Conservation (phyloP, 1,140 invertebrate genomes). For the Heterodera schachtii region DNA sequence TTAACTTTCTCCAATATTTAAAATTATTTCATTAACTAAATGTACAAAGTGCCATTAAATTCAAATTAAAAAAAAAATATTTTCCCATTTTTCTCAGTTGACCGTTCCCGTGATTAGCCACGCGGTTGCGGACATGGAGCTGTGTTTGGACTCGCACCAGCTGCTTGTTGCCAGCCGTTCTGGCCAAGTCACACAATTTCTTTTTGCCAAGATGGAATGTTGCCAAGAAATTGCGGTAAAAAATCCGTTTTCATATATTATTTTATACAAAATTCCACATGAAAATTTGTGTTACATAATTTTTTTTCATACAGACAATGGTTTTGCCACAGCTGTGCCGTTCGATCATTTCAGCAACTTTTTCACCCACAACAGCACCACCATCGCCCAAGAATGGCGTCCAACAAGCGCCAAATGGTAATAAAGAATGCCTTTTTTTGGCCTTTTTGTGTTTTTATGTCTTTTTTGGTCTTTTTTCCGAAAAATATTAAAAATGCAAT, state of each 20-base stretch:
- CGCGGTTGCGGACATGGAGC: slow-evolving; percentile 85
- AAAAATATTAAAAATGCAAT: no score
- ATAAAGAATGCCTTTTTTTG: no score
- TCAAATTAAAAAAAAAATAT: no score
- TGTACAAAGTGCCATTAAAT: no score
- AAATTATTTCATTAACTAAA: no score
- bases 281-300: slow-evolving; percentile 33
- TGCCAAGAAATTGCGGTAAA: slow-evolving; percentile 81
- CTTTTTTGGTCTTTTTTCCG: no score
- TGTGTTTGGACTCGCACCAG: slow-evolving; percentile 88
- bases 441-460: no score
- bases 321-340: slow-evolving; percentile 40
- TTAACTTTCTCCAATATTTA: no score
- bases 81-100: no score
- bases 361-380: slow-evolving; percentile 28
- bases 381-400: slow-evolving; percentile 21
- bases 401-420: not conserved
- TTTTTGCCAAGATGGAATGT: slow-evolving; percentile 87
- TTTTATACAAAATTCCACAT: slow-evolving; percentile 23
- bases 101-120: slow-evolving; percentile 77
- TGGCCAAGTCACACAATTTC: slow-evolving; percentile 89
- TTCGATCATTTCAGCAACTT: slow-evolving; percentile 22
- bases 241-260: no score
- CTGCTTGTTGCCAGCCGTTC: slow-evolving; percentile 85
- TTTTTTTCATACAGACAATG: slow-evolving; percentile 30